Evolutionary conservation across 2,113 vertebrate species (phyloP).

Genomic region (Elachura formosa): DNA sequence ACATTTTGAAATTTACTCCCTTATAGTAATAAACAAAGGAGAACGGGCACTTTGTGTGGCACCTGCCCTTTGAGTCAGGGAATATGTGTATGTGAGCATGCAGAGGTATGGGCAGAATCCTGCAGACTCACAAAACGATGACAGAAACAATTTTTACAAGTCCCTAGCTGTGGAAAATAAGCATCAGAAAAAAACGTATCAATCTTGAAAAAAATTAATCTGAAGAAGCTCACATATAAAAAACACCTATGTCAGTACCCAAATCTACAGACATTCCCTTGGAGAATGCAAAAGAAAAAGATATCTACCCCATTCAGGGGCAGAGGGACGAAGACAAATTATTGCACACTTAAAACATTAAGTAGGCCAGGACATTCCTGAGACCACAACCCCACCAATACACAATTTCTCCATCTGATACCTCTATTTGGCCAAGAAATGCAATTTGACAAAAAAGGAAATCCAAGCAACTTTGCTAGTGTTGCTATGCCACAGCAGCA

Average conservation of each 20-base stretch:
- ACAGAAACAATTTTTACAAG: not conserved
- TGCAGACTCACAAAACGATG: not conserved
- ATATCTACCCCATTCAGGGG: not conserved
- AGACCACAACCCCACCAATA: not conserved
- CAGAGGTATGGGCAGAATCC: not conserved
- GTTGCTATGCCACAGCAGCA: not conserved
- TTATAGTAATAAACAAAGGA: slow-evolving; percentile 10
- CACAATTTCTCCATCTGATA: not conserved
- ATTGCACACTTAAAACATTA: not conserved
- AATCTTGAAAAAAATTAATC: not conserved
- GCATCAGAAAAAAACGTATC: not conserved
- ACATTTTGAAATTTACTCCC: slow-evolving; percentile 23
- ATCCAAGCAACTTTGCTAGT: not conserved
- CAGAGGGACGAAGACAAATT: rapidly evolving
- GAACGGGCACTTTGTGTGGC: not conserved
- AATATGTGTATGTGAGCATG: not conserved
- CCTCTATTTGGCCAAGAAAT: not conserved
- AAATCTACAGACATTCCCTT: not conserved
- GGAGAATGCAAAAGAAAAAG: not conserved
- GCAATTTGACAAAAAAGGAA: not conserved
- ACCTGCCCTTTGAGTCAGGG: not conserved
- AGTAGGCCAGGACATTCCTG: not conserved
- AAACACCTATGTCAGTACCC: not conserved
- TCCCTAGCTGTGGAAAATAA: not conserved
- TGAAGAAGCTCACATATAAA: not conserved